These are phyloP conservation scores for Chrysotoxum bicinctum DNA, from an alignment of 2,888 invertebrate species.

Conservation along the genomic window DNA sequence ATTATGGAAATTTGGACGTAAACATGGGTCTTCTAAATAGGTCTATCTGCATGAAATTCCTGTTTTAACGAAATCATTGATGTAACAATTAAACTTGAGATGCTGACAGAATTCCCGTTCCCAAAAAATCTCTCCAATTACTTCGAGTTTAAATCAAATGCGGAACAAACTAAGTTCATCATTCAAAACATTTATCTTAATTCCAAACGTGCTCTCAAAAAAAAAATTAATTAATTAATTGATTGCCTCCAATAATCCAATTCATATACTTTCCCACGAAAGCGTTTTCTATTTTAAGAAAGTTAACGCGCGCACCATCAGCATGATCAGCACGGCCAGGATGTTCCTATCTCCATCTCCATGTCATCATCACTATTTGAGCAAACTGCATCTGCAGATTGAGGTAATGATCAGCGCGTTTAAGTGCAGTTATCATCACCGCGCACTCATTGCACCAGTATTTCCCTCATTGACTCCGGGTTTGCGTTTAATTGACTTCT, in stretches of 20 bases:
- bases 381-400: slow-evolving; percentile 67
- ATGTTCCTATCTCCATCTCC: slow-evolving; percentile 59
- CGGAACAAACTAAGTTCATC: slow-evolving; percentile 56
- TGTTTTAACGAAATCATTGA: too few species aligned
- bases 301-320: background rate
- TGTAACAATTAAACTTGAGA: background rate
- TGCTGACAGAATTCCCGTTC: background rate
- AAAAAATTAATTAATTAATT: slow-evolving; percentile 55
- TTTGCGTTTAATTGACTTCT: slow-evolving; percentile 67
- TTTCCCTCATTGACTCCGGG: slow-evolving; percentile 67
- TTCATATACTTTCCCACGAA: slow-evolving; percentile 34
- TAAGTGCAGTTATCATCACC: slow-evolving; percentile 72
- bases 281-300: slow-evolving; percentile 46
- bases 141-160: slow-evolving; percentile 25
- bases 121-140: background rate
- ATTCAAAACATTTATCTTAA: slow-evolving; percentile 64
- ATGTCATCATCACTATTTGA: slow-evolving; percentile 59
- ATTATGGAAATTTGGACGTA: too few species aligned
- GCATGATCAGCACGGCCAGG: slow-evolving; percentile 10
- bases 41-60: too few species aligned
- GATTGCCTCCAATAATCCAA: slow-evolving; percentile 40
- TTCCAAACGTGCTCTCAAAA: background rate
- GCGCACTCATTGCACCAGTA: slow-evolving; percentile 69
- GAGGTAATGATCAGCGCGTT: slow-evolving; percentile 67
- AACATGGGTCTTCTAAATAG: too few species aligned